Conservation (phyloP, 2,113 vertebrate genomes). For the Chlorodrepanis virens region DNA sequence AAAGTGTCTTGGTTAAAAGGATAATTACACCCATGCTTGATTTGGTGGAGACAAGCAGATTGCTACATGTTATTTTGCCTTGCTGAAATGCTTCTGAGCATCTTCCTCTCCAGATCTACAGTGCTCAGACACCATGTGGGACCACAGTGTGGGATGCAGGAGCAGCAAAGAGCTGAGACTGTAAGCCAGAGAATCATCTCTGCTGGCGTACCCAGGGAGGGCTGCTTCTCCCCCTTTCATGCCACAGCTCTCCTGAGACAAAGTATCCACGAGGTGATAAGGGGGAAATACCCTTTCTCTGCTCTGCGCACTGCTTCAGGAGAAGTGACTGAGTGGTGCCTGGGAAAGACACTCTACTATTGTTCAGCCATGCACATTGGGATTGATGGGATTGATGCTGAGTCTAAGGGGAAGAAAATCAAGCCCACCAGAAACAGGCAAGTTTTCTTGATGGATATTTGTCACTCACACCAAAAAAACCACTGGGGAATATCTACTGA, state of each 20-base stretch:
- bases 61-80: neutral
- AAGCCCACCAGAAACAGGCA: neutral
- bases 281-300: neutral
- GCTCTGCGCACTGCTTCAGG: neutral
- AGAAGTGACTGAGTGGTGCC: neutral
- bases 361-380: accelerated
- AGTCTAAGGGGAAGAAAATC: neutral
- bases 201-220: neutral
- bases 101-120: neutral
- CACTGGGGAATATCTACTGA: neutral
- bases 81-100: neutral
- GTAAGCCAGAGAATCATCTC: neutral
- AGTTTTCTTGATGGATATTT: neutral
- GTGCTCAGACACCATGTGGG: neutral
- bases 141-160: neutral
- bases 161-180: neutral
- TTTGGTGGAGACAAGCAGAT: neutral
- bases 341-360: accelerated
- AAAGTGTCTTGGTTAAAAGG: constrained; percentile 19
- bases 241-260: neutral
- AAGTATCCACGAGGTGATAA: neutral
- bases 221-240: neutral
- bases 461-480: neutral
- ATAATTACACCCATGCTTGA: neutral
- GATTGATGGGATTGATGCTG: neutral